phyloP scores from a whole-genome alignment of 2,888 invertebrate species.

The Campaea margaritaria region DNA sequence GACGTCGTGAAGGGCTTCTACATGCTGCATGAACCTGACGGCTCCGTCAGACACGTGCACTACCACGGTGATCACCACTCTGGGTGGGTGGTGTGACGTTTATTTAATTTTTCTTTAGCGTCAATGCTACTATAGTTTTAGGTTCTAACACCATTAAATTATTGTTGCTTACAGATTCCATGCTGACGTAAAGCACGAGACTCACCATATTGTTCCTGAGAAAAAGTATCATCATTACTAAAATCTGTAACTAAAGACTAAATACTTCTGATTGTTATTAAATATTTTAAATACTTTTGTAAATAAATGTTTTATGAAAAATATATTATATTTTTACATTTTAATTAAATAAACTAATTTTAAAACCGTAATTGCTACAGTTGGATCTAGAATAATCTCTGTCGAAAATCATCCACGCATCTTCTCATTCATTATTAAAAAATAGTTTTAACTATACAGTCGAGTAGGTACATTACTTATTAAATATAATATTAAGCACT shows the following conservation, averaged over 20 bases:
- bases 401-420: no score
- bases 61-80: constrained; percentile 74
- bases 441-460: no score
- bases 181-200: constrained; percentile 56
- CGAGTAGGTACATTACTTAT: no score
- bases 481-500: no score
- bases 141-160: neutral
- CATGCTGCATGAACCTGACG: constrained; percentile 69
- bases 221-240: constrained; percentile 41
- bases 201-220: constrained; percentile 53
- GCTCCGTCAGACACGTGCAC: constrained; percentile 69
- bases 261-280: neutral
- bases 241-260: neutral
- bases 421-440: no score
- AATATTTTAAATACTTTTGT: neutral
- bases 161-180: constrained; percentile 54
- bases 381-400: no score
- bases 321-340: no score
- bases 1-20: constrained; percentile 75
- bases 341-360: no score
- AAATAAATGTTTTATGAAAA: no score
- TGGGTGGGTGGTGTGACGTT: constrained; percentile 51
- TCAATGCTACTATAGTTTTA: no score
- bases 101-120: neutral
- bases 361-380: no score